Evolutionary conservation across 2,888 invertebrate genomes (phyloP).

Genomic region (Clepsis dumicolana): DNA sequence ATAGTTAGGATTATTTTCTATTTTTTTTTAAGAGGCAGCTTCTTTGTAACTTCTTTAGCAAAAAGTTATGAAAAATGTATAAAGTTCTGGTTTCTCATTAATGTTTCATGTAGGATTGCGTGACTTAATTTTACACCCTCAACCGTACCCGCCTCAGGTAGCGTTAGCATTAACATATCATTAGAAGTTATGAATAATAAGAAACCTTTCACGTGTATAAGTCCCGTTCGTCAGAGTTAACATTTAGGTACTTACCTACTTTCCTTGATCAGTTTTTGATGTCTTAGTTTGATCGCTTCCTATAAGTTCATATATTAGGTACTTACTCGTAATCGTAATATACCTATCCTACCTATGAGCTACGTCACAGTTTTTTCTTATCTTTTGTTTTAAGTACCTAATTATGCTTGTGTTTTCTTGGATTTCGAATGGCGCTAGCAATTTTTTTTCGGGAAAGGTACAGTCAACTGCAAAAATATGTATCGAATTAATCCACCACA

Average conservation of each 20-base stretch:
- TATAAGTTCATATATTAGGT: too few species aligned
- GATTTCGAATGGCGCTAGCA: too few species aligned
- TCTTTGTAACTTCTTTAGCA: neutral
- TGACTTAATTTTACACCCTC: neutral
- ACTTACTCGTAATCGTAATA: too few species aligned
- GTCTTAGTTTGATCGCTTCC: neutral
- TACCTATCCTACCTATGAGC: too few species aligned
- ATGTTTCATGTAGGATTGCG: conserved; percentile 1
- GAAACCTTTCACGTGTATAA: conserved; percentile 12
- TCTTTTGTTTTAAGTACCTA: too few species aligned
- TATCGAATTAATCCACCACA: too few species aligned
- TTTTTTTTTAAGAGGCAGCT: neutral
- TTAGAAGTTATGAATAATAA: conserved; percentile 29
- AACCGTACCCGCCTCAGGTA: neutral
- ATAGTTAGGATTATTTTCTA: neutral
- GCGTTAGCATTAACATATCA: neutral
- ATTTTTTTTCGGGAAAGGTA: too few species aligned
- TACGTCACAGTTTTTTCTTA: too few species aligned
- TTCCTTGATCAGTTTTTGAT: neutral
- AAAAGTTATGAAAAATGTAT: conserved; percentile 8
- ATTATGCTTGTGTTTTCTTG: too few species aligned
- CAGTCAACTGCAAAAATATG: too few species aligned
- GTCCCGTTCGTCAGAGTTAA: conserved; percentile 22
- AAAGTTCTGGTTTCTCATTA: neutral
- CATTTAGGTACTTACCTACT: too few species aligned